phyloP scores from a whole-genome alignment of 37 sponge, comb jelly and placozoan species.

The Cliona cf. orientalis region DNA sequence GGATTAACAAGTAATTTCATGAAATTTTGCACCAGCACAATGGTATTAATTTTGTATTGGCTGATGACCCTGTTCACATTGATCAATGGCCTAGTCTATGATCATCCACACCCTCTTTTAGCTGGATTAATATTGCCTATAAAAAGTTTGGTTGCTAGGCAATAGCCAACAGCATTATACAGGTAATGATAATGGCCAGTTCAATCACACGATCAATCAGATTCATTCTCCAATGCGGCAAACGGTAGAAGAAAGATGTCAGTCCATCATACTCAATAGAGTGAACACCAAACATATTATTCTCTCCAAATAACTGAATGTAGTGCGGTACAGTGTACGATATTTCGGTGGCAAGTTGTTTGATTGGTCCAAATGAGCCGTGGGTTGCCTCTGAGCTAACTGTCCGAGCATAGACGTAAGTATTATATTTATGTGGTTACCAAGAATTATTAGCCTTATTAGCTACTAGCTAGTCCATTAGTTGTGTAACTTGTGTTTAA shows the following conservation, averaged over 20 bases:
- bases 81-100: too few relatives aligned
- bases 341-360: constrained; percentile 64
- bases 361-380: constrained; percentile 82
- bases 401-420: constrained; percentile 75
- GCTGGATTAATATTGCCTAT: too few relatives aligned
- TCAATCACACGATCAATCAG: constrained; percentile 61
- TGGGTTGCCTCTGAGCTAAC: constrained; percentile 67
- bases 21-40: too few relatives aligned
- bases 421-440: too few relatives aligned
- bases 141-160: constrained; percentile 35
- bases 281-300: constrained; percentile 83
- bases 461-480: neutral
- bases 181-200: constrained; percentile 56
- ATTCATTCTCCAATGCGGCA: constrained; percentile 68
- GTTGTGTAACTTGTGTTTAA: neutral
- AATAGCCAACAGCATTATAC: constrained; percentile 31
- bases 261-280: constrained; percentile 82
- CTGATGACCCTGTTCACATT: too few relatives aligned
- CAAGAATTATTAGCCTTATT: neutral
- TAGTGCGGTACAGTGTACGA: constrained; percentile 61
- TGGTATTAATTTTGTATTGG: too few relatives aligned
- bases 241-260: constrained; percentile 71
- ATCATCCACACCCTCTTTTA: too few relatives aligned
- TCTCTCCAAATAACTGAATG: constrained; percentile 84
- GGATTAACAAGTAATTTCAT: too few relatives aligned